Evolutionary conservation across 1,140 invertebrate genomes (phyloP), one percentile per base, ranked within the genome.

Genomic region (Tetramorium parvispinum): DNA sequence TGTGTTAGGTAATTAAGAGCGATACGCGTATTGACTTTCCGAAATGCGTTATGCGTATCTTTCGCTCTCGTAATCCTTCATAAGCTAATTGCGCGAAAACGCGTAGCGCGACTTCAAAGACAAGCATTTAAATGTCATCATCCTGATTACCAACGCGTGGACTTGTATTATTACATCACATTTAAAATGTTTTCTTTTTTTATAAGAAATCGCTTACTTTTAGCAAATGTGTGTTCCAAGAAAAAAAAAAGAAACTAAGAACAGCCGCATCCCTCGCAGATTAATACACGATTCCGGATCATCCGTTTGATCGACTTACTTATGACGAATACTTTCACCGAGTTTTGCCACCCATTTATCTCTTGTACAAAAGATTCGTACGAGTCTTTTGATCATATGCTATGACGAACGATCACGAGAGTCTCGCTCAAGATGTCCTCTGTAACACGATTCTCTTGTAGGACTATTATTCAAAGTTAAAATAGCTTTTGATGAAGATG

Each of bases 321-420:
- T 55, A 37, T 59, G 78, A 86, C 27, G 49, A 53, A 81, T 88
- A 88, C 75, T 85, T 85, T 85, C 87, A 57, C 76, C 10, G 46
- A 59, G 53, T 11, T 7, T 18, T 37, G n/a, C 37, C 37, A 57
- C 66, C 21, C 24, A 43, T 32, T 37, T 55, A 24, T 59, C 40
- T 66, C 68, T 27, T 16, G 24, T 57, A 18, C 18, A 53, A 71
- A 87, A 61, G 18, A 75, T 46, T 65, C 71, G 11, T 59, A 68
- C 13, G 37, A 46, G 71, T 57, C 21, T 24, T 43, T 18, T 4
- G 13, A 81, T 13, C 51, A 37, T n/a, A 21, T 16, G 46, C 16
- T 32, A 21, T 32, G 16, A 40, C 40, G 53, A 46, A 57, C 40
- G 18, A 55, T 65, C 65, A 53, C 18, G 53, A 85, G 4, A 40